Evolutionary conservation across 2,888 invertebrate species (phyloP).

Genomic region (Kuschelorhynchus macadamiae): DNA sequence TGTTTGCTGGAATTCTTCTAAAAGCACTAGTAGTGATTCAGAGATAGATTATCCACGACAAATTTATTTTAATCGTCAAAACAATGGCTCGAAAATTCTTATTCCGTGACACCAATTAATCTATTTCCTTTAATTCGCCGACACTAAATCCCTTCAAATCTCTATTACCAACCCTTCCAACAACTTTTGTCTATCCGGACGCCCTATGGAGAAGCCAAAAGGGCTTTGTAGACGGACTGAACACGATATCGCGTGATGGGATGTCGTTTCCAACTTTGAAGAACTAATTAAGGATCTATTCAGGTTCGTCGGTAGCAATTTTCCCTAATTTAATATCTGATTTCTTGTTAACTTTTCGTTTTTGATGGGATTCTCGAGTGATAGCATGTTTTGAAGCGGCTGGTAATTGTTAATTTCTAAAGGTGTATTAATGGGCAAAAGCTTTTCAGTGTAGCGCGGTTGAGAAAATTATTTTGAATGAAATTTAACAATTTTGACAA

Average conservation of each 20-base stretch:
- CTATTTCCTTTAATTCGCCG: slow-evolving; percentile 24
- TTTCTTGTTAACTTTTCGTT: slow-evolving; percentile 57
- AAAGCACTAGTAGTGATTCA: too few species aligned
- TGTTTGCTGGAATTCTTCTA: neutral
- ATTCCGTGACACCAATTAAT: slow-evolving; percentile 40
- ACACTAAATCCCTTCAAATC: slow-evolving; percentile 42
- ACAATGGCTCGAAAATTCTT: neutral
- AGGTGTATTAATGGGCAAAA: too few species aligned
- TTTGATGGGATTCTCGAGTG: slow-evolving; percentile 36
- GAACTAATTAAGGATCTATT: slow-evolving; percentile 64
- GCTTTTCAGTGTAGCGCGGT: too few species aligned
- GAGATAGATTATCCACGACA: too few species aligned
- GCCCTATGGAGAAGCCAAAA: slow-evolving; percentile 34
- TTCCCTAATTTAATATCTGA: slow-evolving; percentile 65
- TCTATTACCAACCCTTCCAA: slow-evolving; percentile 39
- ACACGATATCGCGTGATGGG: slow-evolving; percentile 65
- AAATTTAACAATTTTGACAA: too few species aligned
- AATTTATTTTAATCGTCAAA: neutral
- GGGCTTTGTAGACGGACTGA: slow-evolving; percentile 36
- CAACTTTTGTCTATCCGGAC: slow-evolving; percentile 39
- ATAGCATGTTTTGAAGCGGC: slow-evolving; percentile 12
- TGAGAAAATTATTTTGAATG: too few species aligned
- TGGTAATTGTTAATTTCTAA: neutral
- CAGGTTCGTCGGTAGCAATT: slow-evolving; percentile 62
- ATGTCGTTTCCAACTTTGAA: slow-evolving; percentile 62